phyloP scores from a whole-genome alignment of 2,797 vertebrate genomes.

The Brachyalestes nurse region DNA sequence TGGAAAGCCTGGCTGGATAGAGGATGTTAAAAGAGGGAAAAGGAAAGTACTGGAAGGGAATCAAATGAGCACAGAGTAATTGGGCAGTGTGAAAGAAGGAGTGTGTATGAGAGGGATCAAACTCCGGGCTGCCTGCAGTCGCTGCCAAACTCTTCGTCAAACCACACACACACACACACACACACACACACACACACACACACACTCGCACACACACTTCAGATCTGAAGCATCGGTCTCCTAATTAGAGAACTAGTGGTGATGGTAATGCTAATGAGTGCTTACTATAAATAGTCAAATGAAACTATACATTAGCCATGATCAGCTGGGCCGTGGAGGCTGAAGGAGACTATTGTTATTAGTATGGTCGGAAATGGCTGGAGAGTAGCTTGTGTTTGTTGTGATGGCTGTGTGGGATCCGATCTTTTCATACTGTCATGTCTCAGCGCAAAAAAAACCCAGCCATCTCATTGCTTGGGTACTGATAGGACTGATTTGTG shows the following conservation, averaged over 20 bases:
- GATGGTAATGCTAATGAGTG: constrained; percentile 40
- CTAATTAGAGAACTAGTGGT: constrained; percentile 36
- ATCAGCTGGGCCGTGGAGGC: neutral
- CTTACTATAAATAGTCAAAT: constrained; percentile 34
- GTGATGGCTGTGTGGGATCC: constrained; percentile 11
- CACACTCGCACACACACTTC: constrained; percentile 54
- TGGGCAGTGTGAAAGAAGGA: constrained; percentile 52
- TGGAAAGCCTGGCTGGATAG: constrained; percentile 7
- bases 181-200: constrained; percentile 31
- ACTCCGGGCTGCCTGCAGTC: constrained; percentile 38
- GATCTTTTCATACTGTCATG: constrained; percentile 1
- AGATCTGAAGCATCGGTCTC: constrained; percentile 21
- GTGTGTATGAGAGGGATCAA: constrained; percentile 36
- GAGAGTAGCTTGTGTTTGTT: constrained; percentile 23
- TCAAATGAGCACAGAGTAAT: constrained; percentile 57
- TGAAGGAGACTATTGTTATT: constrained; percentile 14
- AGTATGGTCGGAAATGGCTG: constrained; percentile 17
- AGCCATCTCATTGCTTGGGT: neutral
- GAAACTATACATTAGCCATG: constrained; percentile 36
- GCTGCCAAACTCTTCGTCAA: constrained; percentile 50
- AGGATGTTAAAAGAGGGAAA: constrained; percentile 22
- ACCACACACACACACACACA: constrained; percentile 56
- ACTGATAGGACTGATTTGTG: neutral
- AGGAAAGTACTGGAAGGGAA: constrained; percentile 29
- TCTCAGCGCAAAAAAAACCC: neutral